Evolutionary conservation across 2,797 vertebrate genomes (phyloP), one percentile per base, ranked within the genome.

Genomic region (Astyanax mexicanus): DNA sequence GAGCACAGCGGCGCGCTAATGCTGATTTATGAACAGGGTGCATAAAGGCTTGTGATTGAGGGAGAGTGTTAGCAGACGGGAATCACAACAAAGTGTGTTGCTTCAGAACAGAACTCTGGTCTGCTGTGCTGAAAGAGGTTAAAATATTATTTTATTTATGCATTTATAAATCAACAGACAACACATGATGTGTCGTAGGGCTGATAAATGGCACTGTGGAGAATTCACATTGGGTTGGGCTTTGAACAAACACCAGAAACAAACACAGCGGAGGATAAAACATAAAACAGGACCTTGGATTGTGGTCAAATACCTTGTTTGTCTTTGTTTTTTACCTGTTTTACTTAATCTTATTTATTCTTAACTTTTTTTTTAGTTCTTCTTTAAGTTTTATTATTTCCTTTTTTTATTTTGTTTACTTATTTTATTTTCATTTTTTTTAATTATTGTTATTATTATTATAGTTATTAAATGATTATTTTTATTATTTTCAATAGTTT

Each of bases 1-100:
- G 42, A 29, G 62, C 62, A 47, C 35, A 47, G 62, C 10, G 13
- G 6, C 42, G 4, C 65, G 25, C 10, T 47, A 47, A 45, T 66
- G n/a, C 42, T n/a, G 62, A 66, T 66, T 27, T 66, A 45, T 66
- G 62, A 66, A 19, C 40, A 32, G n/a, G 42, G 42, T 64, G 21
- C 1, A 5, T 15, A 44, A 40, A 25, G 21, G 6, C 61, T 64
- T 25, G 9, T 64, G 61, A 64, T 15, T 44, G 19, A 40, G 37
- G 19, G 29, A 64, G 21, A 64, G 17, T 4, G 4, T 12, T 9
- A 44, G 38, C 5, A 44, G 21, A 44, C 19, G 64, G 35, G 11
- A 40, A 62, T n/a, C 27, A 29, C 10, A 61, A 38, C 21, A 61
- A 25, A 3, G 6, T 15, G 64, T 3, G 1, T 25, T 37, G 60